These are phyloP conservation scores for Hepsetus odoe DNA, from an alignment of 2,113 vertebrate species.

Conservation along the genomic window DNA sequence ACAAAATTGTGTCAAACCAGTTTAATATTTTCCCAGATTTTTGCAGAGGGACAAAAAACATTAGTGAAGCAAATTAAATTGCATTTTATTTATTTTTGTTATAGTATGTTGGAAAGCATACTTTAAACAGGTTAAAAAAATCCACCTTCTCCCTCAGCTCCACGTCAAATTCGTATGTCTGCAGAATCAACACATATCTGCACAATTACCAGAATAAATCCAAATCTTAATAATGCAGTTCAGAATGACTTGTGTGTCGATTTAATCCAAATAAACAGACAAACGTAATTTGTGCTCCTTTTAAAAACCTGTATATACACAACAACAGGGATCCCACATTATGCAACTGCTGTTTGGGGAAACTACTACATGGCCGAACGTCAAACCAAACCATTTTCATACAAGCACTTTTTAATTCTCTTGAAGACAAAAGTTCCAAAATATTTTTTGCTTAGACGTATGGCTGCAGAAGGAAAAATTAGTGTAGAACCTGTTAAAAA, in stretches of 20 bases:
- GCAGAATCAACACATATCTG: no score
- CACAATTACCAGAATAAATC: neutral
- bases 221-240: neutral
- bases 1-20: conserved; percentile 53
- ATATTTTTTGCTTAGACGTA: no score
- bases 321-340: neutral
- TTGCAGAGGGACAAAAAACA: conserved; percentile 16
- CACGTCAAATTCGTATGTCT: neutral
- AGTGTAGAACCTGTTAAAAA: no score
- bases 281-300: conserved; percentile 43
- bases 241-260: conserved; percentile 3
- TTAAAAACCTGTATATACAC: conserved; percentile 45
- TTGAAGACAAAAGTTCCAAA: neutral
- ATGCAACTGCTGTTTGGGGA: conserved; percentile 43
- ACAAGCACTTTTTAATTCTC: conserved; percentile 4
- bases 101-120: neutral
- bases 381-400: neutral
- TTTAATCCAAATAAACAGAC: conserved; percentile 37
- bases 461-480: no score
- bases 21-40: conserved; percentile 8
- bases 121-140: neutral
- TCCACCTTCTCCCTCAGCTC: neutral
- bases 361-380: conserved; percentile 1
- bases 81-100: neutral
- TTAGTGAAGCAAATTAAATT: neutral